Evolutionary conservation across 2,888 invertebrate species (phyloP), one percentile per base, ranked within the genome.

Genomic region (Sinohyriopsis cumingii): DNA sequence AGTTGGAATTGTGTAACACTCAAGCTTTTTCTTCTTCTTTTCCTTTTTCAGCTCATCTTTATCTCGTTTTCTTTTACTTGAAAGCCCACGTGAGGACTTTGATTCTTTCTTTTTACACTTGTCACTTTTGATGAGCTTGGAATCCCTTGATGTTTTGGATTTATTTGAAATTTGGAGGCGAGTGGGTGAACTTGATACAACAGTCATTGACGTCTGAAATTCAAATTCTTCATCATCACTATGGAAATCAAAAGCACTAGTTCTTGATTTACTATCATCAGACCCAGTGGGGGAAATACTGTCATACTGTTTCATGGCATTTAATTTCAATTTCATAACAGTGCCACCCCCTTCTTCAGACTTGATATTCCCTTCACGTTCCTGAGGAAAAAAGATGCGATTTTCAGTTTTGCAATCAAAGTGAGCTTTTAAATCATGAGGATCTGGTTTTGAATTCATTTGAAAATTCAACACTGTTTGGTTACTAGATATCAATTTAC

Each of bases 211-310:
- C 33, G 80, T 73, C 61, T 75, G 75, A 12, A 79, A 69, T 7
- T 79, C 76, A 68, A 83, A 83, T 56, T 86, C 86, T 55, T 84
- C 84, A 65, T 86, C 86, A 66, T 86, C 86, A 82, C 86, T 86
- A 69, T 82, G 82, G 71, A 86, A 86, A 70, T 86, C 86, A 80
- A 84, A 86, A 9, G 81, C 79, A 67, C 80, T 78, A 24, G 76
- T 71, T n/a, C 77, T 72, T 22, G 76, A 73, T 66, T 78, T 81
- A 25, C 68, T 75, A n/a, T 65, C 73, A 62, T 76, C 76, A 64
- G 68, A 74, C 19, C 76, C 82, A 18, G 78, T 72, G 0, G 78
- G 76, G 3, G 69, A 78, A 63, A 73, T 71, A 72, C 74, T 76
- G 24, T 80, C 79, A 65, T 72, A 73, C 57, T 75, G 73, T 45